Conservation (phyloP, 2,888 invertebrate species). For the Synanthedon myopaeformis region DNA sequence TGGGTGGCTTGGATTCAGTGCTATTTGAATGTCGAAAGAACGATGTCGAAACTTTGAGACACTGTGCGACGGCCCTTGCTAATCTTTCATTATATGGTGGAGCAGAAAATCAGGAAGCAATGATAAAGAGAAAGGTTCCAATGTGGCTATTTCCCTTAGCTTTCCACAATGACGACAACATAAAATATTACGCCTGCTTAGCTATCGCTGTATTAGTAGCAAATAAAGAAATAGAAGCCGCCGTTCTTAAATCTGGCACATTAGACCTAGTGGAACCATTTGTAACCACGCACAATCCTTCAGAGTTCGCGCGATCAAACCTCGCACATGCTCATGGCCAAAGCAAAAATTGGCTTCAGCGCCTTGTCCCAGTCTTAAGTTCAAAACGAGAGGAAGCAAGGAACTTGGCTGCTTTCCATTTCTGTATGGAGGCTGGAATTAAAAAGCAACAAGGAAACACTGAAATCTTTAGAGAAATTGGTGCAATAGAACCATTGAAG, state of each 20-base stretch:
- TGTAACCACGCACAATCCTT: slow-evolving; percentile 93
- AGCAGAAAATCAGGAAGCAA: slow-evolving; percentile 95
- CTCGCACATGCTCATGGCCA: slow-evolving; percentile 95
- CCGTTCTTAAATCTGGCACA: slow-evolving; percentile 96
- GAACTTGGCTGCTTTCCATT: slow-evolving; percentile 97
- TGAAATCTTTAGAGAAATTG: slow-evolving; percentile 92
- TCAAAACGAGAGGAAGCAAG: slow-evolving; percentile 96
- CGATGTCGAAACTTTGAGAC: slow-evolving; percentile 91
- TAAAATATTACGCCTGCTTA: slow-evolving; percentile 98
- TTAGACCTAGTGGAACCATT: slow-evolving; percentile 97
- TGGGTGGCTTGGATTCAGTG: slow-evolving; percentile 95
- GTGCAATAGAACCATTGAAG: slow-evolving; percentile 94
- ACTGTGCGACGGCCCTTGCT: slow-evolving; percentile 96
- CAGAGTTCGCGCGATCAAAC: slow-evolving; percentile 93
- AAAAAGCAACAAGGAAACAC: slow-evolving; percentile 94
- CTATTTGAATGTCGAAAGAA: slow-evolving; percentile 93
- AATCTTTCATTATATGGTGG: slow-evolving; percentile 97
- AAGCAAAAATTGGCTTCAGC: slow-evolving; percentile 93
- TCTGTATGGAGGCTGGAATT: slow-evolving; percentile 99
- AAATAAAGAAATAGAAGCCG: slow-evolving; percentile 97
- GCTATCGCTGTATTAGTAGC: slow-evolving; percentile 97
- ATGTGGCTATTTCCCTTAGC: slow-evolving; percentile 98
- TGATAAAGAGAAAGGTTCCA: slow-evolving; percentile 94
- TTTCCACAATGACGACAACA: slow-evolving; percentile 95
- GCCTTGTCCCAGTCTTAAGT: slow-evolving; percentile 92